These are phyloP conservation scores for Corbicula japonica DNA, from an alignment of 2,888 invertebrate species.

Conservation along the genomic window DNA sequence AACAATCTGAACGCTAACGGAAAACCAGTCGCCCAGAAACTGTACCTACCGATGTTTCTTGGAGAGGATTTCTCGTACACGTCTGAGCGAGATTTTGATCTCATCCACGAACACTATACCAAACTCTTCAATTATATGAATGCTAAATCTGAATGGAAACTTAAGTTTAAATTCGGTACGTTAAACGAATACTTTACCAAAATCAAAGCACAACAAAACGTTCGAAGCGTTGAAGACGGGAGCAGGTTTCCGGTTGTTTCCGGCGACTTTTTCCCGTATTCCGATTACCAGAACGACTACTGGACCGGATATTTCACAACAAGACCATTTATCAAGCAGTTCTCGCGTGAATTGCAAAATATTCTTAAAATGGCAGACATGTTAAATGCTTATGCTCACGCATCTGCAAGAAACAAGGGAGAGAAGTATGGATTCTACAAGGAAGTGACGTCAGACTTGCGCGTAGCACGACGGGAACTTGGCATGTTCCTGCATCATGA, in stretches of 20 bases:
- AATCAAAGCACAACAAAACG: conserved; percentile 86
- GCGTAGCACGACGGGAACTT: conserved; percentile 91
- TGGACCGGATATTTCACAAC: conserved; percentile 99
- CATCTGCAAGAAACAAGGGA: conserved; percentile 43
- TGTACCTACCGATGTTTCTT: conserved; percentile 93
- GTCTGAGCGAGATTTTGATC: conserved; percentile 95
- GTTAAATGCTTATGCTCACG: conserved; percentile 77
- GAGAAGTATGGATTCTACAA: conserved; percentile 21
- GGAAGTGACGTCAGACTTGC: conserved; percentile 85
- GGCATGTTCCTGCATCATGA: conserved; percentile 99
- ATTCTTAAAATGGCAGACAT: conserved; percentile 83
- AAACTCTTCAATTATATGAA: conserved; percentile 96
- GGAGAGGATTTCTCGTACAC: conserved; percentile 99
- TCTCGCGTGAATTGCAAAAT: conserved; percentile 88
- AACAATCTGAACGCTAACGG: conserved; percentile 6
- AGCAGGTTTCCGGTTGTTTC: conserved; percentile 90
- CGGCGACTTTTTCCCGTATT: conserved; percentile 99
- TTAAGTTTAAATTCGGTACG: conserved; percentile 91
- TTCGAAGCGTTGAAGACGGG: conserved; percentile 87
- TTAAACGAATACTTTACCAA: conserved; percentile 95
- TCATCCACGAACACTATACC: conserved; percentile 96
- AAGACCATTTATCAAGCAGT: conserved; percentile 90
- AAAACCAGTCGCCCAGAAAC: conserved; percentile 11
- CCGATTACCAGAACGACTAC: conserved; percentile 94
- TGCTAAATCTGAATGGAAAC: conserved; percentile 89